Percentiles rank a stretch among this genome's conserved stretches.
Evolutionary conservation across 2,113 vertebrate species (phyloP).

Genomic region (Arizona elegans): DNA sequence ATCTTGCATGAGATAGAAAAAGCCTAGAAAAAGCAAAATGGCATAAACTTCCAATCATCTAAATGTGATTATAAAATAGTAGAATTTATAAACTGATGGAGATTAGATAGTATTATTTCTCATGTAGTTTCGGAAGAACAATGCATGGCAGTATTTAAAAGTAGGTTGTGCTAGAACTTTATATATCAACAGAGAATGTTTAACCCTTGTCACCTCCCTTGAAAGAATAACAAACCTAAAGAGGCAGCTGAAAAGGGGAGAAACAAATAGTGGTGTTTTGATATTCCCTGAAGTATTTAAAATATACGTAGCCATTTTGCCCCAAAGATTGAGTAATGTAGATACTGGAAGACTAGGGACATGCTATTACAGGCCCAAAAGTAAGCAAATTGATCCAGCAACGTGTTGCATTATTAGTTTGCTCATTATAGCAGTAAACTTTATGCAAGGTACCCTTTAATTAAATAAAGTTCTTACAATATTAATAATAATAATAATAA

Average conservation of each 20-base stretch:
- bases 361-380: neutral
- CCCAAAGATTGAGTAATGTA: neutral
- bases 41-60: neutral
- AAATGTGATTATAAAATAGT: neutral
- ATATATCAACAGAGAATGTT: too few relatives aligned
- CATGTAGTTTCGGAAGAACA: neutral
- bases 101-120: neutral
- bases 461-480: neutral
- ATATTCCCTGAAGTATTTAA: neutral
- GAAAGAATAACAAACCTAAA: neutral
- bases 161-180: neutral
- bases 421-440: neutral
- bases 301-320: neutral
- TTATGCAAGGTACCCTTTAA: neutral
- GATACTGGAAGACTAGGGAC: neutral
- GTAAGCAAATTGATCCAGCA: neutral
- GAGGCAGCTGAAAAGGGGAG: neutral
- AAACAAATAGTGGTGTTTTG: neutral
- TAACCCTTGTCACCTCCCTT: neutral
- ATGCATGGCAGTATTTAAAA: neutral
- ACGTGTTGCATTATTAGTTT: neutral
- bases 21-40: neutral
- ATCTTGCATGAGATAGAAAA: neutral
- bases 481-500: neutral
- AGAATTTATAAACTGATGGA: neutral